Conservation (phyloP, 2,888 invertebrate genomes). For the Hydropsyche betteni region DNA sequence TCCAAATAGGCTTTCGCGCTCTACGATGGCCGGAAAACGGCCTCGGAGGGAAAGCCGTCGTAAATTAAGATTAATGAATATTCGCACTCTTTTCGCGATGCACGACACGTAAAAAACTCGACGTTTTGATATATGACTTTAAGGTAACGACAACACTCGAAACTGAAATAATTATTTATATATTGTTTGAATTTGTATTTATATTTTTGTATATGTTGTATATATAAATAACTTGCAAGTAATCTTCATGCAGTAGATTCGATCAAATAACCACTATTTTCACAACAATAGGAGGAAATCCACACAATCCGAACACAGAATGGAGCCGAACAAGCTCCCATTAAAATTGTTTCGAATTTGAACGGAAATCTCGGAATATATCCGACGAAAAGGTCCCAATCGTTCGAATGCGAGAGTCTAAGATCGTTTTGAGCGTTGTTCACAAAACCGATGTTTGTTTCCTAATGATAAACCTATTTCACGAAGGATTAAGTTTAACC, state of each 20-base stretch:
- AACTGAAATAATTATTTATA: too few species aligned
- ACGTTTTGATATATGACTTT: constrained; percentile 12
- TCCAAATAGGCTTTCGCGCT: constrained; percentile 13
- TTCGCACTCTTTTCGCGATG: constrained; percentile 9
- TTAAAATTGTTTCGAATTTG: too few species aligned
- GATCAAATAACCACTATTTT: too few species aligned
- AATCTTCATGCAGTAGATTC: too few species aligned
- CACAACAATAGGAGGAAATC: too few species aligned
- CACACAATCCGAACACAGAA: too few species aligned
- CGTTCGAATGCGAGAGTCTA: constrained; percentile 1
- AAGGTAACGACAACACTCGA: not conserved
- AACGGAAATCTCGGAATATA: not conserved
- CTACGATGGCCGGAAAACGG: not conserved
- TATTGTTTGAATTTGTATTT: too few species aligned
- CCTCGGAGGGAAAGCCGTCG: not conserved
- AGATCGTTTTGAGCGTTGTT: constrained; percentile 10
- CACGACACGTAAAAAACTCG: not conserved
- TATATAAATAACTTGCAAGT: too few species aligned
- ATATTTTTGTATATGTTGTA: too few species aligned
- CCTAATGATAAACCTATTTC: constrained; percentile 42
- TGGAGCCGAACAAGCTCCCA: too few species aligned
- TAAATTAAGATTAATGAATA: constrained; percentile 32
- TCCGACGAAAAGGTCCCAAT: not conserved
- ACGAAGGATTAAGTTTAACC: constrained; percentile 39
- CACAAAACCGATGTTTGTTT: constrained; percentile 36